Percentiles rank a stretch among this genome's conserved stretches.
Conservation (phyloP, 2,888 invertebrate genomes). For the Chorisops tibialis region DNA sequence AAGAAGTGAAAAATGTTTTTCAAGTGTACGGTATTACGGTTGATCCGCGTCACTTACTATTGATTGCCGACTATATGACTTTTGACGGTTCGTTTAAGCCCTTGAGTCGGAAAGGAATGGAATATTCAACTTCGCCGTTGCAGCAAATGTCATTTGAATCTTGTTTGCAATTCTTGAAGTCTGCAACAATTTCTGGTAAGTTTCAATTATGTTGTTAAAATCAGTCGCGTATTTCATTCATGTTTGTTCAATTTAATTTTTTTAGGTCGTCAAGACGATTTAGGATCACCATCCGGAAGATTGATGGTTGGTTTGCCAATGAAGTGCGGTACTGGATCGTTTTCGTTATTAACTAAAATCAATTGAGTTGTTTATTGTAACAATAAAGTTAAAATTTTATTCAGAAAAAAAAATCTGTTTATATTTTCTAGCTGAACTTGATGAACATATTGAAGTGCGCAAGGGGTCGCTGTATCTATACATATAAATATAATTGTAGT, state of each 20-base stretch:
- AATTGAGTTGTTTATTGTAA: too few species aligned
- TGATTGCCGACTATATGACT: slow-evolving; percentile 98
- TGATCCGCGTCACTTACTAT: slow-evolving; percentile 85
- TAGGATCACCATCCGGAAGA: slow-evolving; percentile 82
- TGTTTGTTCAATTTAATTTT: slow-evolving; percentile 38
- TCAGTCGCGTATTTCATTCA: not conserved
- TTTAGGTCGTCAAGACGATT: slow-evolving; percentile 67
- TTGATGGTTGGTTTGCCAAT: slow-evolving; percentile 83
- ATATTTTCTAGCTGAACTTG: too few species aligned
- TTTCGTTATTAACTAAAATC: slow-evolving; percentile 44
- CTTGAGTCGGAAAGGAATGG: slow-evolving; percentile 88
- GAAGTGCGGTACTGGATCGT: slow-evolving; percentile 77
- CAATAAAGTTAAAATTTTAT: not conserved
- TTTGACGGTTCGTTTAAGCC: slow-evolving; percentile 86
- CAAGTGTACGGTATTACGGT: slow-evolving; percentile 95
- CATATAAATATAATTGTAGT: too few species aligned
- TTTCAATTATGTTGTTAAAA: not conserved
- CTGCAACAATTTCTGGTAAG: slow-evolving; percentile 56
- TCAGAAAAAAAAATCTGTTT: too few species aligned
- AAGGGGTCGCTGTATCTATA: too few species aligned
- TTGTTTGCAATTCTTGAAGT: slow-evolving; percentile 78
- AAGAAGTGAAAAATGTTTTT: slow-evolving; percentile 95
- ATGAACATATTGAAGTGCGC: too few species aligned
- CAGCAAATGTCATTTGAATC: slow-evolving; percentile 99
- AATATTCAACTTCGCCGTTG: slow-evolving; percentile 84